A percentile compares a stretch with the other conserved stretches of the same genome.
Evolutionary conservation across 2,888 invertebrate genomes (phyloP).

Genomic region (Drosophila putrida): DNA sequence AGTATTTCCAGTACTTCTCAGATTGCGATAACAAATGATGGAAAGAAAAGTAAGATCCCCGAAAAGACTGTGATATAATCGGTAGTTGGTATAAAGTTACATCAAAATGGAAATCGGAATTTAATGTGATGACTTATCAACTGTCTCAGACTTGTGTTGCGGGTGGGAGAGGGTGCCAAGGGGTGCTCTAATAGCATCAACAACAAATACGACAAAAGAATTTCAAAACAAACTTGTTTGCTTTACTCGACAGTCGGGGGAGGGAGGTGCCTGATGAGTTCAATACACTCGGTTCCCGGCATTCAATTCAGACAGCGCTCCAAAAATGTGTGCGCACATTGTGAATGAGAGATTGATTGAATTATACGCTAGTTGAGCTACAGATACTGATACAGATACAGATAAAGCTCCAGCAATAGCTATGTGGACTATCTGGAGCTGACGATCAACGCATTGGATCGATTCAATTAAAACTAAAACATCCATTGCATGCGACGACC

Average conservation of each 20-base stretch:
- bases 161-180: neutral
- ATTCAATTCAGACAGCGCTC: conserved; percentile 43
- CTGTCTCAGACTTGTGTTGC: conserved; percentile 22
- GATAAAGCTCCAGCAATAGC: neutral
- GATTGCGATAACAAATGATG: conserved; percentile 56
- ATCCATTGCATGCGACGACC: conserved; percentile 62
- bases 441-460: conserved; percentile 31
- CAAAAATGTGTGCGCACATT: conserved; percentile 34
- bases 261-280: conserved; percentile 44
- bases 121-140: conserved; percentile 57
- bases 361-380: conserved; percentile 43
- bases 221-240: conserved; percentile 74
- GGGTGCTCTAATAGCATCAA: conserved; percentile 39
- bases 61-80: conserved; percentile 38
- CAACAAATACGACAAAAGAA: conserved; percentile 61
- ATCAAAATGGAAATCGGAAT: conserved; percentile 19
- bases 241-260: conserved; percentile 21
- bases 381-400: neutral
- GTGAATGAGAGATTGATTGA: conserved; percentile 65
- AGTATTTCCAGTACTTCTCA: conserved; percentile 30
- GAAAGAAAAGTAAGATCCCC: conserved; percentile 5
- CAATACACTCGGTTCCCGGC: conserved; percentile 67
- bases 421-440: conserved; percentile 14
- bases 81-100: conserved; percentile 31
- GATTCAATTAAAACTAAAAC: conserved; percentile 57